phyloP scores from a whole-genome alignment of 2,113 vertebrate species.

The Cyprinus carpio region DNA sequence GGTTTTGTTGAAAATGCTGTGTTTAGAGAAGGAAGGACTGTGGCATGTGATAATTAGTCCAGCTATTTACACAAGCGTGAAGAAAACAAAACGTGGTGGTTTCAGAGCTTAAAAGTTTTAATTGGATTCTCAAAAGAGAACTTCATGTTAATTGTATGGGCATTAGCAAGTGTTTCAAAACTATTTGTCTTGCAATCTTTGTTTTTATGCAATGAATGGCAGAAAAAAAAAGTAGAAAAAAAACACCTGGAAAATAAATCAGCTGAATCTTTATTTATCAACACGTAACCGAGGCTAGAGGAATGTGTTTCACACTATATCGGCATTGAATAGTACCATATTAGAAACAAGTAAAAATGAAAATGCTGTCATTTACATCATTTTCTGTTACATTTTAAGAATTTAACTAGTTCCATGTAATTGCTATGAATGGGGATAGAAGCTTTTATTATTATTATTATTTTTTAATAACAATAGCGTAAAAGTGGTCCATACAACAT shows the following conservation, averaged over 20 bases:
- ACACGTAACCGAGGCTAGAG: neutral
- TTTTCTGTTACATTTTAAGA: no score
- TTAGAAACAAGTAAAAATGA: neutral
- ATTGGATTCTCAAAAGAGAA: neutral
- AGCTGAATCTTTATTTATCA: neutral
- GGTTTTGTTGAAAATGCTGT: slow-evolving; percentile 19
- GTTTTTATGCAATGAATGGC: neutral
- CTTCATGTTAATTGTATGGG: neutral
- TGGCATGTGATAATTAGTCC: slow-evolving; percentile 47
- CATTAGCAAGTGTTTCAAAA: neutral
- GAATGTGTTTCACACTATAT: neutral
- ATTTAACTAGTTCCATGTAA: no score
- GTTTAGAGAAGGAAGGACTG: neutral
- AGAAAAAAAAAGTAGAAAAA: neutral
- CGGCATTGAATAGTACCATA: neutral
- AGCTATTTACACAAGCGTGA: slow-evolving; percentile 21
- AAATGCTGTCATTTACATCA: no score
- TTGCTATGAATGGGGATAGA: no score
- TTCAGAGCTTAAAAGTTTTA: slow-evolving; percentile 26
- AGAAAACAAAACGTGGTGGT: slow-evolving; percentile 2
- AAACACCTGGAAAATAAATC: neutral
- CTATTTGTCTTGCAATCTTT: slow-evolving; percentile 2
- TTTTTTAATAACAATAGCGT: no score
- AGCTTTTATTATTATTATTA: no score
- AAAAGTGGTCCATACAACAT: no score